Evolutionary conservation across 2,113 vertebrate genomes (phyloP), one percentile per base, ranked within the genome.

Genomic region (Silurus glanis): DNA sequence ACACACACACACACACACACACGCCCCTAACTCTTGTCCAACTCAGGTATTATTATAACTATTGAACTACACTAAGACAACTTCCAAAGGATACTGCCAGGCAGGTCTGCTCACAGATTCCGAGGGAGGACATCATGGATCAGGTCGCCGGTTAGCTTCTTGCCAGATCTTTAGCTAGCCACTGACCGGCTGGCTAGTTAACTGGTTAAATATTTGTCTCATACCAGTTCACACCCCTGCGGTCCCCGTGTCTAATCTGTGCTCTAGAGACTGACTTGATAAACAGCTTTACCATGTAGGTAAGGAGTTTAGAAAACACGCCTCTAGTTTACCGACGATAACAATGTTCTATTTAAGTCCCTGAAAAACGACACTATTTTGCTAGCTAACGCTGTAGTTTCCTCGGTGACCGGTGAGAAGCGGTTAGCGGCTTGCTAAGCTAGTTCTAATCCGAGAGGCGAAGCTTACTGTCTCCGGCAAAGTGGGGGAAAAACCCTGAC

Each of bases 81-180:
- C 83, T 87, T 25, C 16, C 79, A 91, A 95, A 96, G 94, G 95
- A 96, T 96, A 96, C 95, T 87, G 92, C 91, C 91, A 96, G 86
- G 74, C 95, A 95, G 71, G 91, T 90, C 64, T 94, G 92, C 56
- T 87, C 84, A 88, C 86, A 47, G 21, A 94, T 89, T 51, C 93
- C 93, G 66, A 90, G 69, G 61, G 92, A 87, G 13, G 91, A 75
- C 82, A 95, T 92, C 95, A 95, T 96, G 7, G 17, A 69, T 6
- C 66, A 28, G 23, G 58, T 80, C 64, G 21, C 83, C 58, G 45
- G 58, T 83, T 84, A 84, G 78, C 82, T 81, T 69, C 21, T 80
- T 71, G 19, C 84, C 89, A 86, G 83, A 81, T 53, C 62, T 79
- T 51, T 67, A 62, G 62, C 71, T 74, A 83, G 82, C 51, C 82